A percentile compares a stretch with the other conserved stretches of the same genome.
These are phyloP conservation scores for Sebastes wilsoni DNA, from an alignment of 2,797 vertebrate species.

Conservation along the genomic window DNA sequence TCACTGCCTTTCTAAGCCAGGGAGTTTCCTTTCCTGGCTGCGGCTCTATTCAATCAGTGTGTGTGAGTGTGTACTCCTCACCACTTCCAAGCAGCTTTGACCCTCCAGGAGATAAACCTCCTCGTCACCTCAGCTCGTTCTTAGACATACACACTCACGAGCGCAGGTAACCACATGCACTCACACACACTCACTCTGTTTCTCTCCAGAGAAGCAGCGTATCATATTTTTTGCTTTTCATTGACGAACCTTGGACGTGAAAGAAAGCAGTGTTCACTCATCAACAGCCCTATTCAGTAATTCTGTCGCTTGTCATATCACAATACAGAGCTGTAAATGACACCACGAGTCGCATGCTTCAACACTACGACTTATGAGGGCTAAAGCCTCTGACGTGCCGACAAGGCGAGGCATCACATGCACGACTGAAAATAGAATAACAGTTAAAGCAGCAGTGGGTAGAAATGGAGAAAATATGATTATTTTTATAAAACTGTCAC, in stretches of 20 bases:
- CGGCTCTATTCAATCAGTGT: constrained; percentile 6
- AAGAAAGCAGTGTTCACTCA: constrained; percentile 25
- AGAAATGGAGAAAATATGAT: too few relatives aligned
- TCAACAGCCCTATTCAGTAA: constrained; percentile 16
- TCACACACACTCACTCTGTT: neutral
- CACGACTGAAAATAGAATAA: neutral
- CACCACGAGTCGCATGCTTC: neutral
- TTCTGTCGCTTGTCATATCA: constrained; percentile 21
- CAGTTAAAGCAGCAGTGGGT: neutral
- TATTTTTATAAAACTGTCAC: too few relatives aligned
- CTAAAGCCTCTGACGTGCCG: neutral
- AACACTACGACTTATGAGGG: neutral
- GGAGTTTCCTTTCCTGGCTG: constrained; percentile 65
- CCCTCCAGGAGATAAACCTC: constrained; percentile 26
- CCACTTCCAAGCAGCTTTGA: constrained; percentile 33
- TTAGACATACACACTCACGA: constrained; percentile 21
- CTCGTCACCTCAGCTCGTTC: constrained; percentile 24
- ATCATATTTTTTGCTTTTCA: constrained; percentile 16
- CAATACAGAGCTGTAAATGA: constrained; percentile 19
- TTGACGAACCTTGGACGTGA: neutral
- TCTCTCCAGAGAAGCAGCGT: neutral
- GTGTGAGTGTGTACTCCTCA: neutral
- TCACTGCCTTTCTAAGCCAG: constrained; percentile 49
- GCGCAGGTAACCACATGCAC: neutral
- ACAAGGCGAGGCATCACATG: neutral